These are phyloP conservation scores for Sardina pilchardus DNA, from an alignment of 2,113 vertebrate species.

Conservation along the genomic window DNA sequence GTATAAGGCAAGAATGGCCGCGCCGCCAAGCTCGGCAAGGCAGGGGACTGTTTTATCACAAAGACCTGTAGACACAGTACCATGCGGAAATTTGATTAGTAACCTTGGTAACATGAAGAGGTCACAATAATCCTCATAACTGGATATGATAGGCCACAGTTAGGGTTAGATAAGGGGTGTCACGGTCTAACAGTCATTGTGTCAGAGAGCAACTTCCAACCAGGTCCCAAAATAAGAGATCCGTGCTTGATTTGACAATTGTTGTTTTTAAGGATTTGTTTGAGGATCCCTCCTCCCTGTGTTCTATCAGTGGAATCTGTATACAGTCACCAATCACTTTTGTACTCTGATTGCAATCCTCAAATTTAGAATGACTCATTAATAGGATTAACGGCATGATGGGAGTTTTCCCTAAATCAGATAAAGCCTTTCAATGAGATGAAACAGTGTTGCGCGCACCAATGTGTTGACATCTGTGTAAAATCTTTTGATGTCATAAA, in stretches of 20 bases:
- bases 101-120: conserved; percentile 45
- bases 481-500: conserved; percentile 51
- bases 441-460: conserved; percentile 43
- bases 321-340: conserved; percentile 11
- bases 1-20: conserved; percentile 36
- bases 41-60: conserved; percentile 43
- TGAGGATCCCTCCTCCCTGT: background rate
- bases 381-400: conserved; percentile 45
- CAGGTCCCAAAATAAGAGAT: background rate
- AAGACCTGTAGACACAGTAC: conserved; percentile 16
- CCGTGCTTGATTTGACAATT: conserved; percentile 8
- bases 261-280: background rate
- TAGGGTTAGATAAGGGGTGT: conserved; percentile 37
- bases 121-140: conserved; percentile 42
- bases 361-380: conserved; percentile 38
- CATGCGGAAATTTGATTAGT: conserved; percentile 51
- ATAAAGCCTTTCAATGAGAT: conserved; percentile 50
- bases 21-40: conserved; percentile 36
- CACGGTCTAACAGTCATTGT: conserved; percentile 1
- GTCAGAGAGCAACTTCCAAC: background rate
- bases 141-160: conserved; percentile 41
- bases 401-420: conserved; percentile 35
- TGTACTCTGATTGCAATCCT: conserved; percentile 4
- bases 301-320: conserved; percentile 4
- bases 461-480: conserved; percentile 54